Percentiles rank a stretch among this genome's conserved stretches.
phyloP scores from a whole-genome alignment of 2,888 invertebrate species.

The Acheta domesticus region DNA sequence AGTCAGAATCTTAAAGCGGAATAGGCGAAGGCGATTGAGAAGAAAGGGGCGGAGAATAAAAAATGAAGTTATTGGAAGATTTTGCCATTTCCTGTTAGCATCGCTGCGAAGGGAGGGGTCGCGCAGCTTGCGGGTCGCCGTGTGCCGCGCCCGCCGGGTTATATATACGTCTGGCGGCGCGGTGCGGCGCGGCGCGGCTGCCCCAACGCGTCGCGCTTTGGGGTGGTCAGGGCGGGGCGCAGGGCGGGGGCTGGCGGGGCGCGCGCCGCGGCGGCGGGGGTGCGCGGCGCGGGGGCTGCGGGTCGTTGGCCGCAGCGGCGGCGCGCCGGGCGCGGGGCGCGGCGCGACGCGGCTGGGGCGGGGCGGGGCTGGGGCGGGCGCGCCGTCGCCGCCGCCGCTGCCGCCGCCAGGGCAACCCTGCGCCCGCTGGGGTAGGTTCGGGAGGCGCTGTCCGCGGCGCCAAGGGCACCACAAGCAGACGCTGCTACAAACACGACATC shows the following conservation, averaged over 20 bases:
- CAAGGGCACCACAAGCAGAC: not conserved
- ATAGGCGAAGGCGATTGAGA: too few species aligned
- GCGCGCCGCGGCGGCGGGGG: not conserved
- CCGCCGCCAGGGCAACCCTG: not conserved
- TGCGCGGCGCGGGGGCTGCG: not conserved
- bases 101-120: not conserved
- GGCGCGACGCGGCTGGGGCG: not conserved
- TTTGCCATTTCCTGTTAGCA: too few species aligned
- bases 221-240: slow-evolving; percentile 10
- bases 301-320: not conserved
- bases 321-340: not conserved
- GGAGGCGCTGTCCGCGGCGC: not conserved
- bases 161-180: slow-evolving; percentile 18
- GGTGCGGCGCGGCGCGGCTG: not conserved
- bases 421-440: slow-evolving; percentile 27
- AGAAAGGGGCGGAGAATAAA: too few species aligned
- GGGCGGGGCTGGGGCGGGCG: not conserved
- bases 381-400: not conserved
- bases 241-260: not conserved
- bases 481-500: too few species aligned
- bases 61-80: too few species aligned
- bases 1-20: too few species aligned
- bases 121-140: not conserved
- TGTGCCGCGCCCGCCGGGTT: not conserved
- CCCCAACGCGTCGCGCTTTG: not conserved